Evolutionary conservation across 2,888 invertebrate species (phyloP), one percentile per base, ranked within the genome.

Genomic region (Lasiommata megera): DNA sequence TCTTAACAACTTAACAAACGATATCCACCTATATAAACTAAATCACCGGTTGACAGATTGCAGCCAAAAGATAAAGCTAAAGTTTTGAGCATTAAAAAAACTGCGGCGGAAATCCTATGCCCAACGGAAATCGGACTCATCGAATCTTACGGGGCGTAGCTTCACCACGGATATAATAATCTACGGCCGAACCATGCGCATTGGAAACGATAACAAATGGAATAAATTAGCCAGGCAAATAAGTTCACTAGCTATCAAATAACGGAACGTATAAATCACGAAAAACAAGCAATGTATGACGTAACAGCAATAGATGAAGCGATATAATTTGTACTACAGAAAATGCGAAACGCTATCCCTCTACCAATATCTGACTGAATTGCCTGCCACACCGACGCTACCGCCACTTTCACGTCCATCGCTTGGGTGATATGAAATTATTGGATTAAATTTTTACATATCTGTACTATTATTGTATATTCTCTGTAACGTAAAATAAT

Each of bases 301-400:
- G 50, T 37, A 58, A 59, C 63, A 53, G 46, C 46, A 46, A 52
- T 54, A 64, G 62, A 64, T 62, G 55, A 57, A 46, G 53, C 56
- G 62, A 64, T 64, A 57, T 61, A 53, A 62, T 62, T 62, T 64
- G 62, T 59, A 57, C 36, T 54, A 57, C 56, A 58, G 54, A 55
- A 54, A 61, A 60, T 54, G 46, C 56, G 54, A 62, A 62, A 60
- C 58, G 50, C 58, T 46, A 55, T 23, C 54, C 55, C 54, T 1
- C 6, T 23, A 61, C 58, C 16, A 43, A 55, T 17, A 41, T 40
- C 8, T 28, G 7, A 2, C 2, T 16, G 6, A 12, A 29, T 28
- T 16, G 11, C 18, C 16, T 6, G 36, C 5, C 2, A 2, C 1
- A 11, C 0, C 16, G 17, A 17, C 17, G 6, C 31, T 31, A 41